These are phyloP conservation scores for Vidua macroura DNA, from an alignment of 2,113 vertebrate species.

Conservation along the genomic window DNA sequence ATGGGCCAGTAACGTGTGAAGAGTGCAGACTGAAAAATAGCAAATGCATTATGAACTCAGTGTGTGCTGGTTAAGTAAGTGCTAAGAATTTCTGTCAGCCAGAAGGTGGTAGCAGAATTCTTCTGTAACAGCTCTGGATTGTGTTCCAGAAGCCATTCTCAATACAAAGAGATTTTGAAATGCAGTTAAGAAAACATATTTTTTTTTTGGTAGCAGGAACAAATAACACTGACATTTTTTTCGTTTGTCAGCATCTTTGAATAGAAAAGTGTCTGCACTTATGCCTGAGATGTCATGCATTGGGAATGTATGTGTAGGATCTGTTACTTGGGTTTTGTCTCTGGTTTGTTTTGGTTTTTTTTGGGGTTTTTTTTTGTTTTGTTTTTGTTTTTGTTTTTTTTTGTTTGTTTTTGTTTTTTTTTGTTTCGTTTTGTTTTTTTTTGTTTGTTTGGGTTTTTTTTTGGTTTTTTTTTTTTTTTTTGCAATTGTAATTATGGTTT, in stretches of 20 bases:
- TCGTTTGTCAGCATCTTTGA: constrained; percentile 42
- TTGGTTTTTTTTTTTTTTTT: neutral
- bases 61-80: neutral
- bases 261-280: constrained; percentile 49
- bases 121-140: neutral
- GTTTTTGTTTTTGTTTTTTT: too few species aligned
- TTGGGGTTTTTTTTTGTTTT: neutral
- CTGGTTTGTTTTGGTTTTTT: neutral
- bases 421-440: too few species aligned
- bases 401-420: too few species aligned
- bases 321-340: constrained; percentile 46
- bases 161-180: constrained; percentile 41
- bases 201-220: constrained; percentile 36
- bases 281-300: constrained; percentile 29
- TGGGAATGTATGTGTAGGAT: constrained; percentile 17
- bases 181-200: constrained; percentile 49
- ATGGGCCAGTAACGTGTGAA: neutral
- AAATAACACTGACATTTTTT: constrained; percentile 42
- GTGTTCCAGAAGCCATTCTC: constrained; percentile 38
- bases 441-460: too few species aligned
- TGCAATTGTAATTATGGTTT: constrained; percentile 56
- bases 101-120: constrained; percentile 74
- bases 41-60: neutral
- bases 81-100: constrained; percentile 32
- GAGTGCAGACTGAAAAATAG: neutral